phyloP scores from a whole-genome alignment of 1,140 invertebrate genomes.

The Drosophila lacteicornis region DNA sequence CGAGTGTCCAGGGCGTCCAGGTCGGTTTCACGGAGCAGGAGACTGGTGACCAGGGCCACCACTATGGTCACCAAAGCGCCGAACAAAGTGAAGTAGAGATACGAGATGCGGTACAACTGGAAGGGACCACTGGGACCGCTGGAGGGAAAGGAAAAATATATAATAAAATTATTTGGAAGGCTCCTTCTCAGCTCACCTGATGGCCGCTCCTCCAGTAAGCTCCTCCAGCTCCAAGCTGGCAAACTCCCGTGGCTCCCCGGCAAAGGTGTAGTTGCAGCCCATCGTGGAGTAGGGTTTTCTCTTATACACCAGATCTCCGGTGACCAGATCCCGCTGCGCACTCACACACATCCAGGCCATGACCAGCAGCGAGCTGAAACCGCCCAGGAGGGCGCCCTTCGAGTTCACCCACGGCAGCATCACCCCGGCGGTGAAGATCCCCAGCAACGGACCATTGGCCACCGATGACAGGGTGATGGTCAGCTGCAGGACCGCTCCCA shows the following conservation, averaged over 20 bases:
- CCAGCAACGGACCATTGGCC: conserved; percentile 90
- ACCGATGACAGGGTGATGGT: conserved; percentile 89
- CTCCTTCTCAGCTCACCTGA: conserved; percentile 36
- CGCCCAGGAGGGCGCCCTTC: conserved; percentile 91
- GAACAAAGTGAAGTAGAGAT: conserved; percentile 88
- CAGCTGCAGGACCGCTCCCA: conserved; percentile 88
- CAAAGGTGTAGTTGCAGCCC: conserved; percentile 89
- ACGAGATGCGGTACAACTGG: conserved; percentile 87
- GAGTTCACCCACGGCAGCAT: conserved; percentile 92
- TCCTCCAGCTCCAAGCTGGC: conserved; percentile 24
- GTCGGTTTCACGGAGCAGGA: conserved; percentile 86
- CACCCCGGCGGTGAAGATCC: conserved; percentile 92
- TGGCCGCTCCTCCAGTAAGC: conserved; percentile 29
- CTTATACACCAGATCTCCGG: conserved; percentile 87
- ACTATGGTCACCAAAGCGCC: conserved; percentile 88
- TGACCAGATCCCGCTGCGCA: conserved; percentile 90
- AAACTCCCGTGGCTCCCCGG: conserved; percentile 63
- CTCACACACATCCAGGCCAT: conserved; percentile 94
- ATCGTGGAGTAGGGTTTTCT: conserved; percentile 89
- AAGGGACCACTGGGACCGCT: conserved; percentile 36
- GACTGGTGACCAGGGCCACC: conserved; percentile 87
- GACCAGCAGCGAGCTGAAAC: conserved; percentile 89
- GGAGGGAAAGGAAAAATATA: neutral
- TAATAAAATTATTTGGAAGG: neutral
- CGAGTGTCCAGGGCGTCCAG: conserved; percentile 87